Conservation (phyloP, 2,888 invertebrate genomes). For the Nasonovia ribisnigri region DNA sequence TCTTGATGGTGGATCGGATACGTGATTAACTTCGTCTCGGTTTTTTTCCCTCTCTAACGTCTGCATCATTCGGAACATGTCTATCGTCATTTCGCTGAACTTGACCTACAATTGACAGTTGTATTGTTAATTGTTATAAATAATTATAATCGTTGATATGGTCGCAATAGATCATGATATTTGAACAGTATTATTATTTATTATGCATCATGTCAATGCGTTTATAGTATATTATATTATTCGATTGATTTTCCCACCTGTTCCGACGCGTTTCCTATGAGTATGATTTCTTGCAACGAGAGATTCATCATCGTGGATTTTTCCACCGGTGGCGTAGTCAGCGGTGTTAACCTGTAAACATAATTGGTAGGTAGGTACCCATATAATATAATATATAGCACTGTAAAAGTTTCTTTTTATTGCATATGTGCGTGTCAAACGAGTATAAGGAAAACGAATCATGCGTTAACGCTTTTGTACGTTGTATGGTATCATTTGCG, state of each 20-base stretch:
- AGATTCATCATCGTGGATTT: constrained; percentile 88
- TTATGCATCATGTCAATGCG: no score
- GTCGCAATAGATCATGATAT: not conserved
- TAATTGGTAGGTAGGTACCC: not conserved
- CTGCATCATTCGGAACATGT: constrained; percentile 98
- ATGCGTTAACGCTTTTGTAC: constrained; percentile 53
- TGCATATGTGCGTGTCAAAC: constrained; percentile 41
- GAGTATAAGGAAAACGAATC: constrained; percentile 52
- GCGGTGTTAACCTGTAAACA: constrained; percentile 79
- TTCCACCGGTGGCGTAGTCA: constrained; percentile 89
- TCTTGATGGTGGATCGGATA: constrained; percentile 80
- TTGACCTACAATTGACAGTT: constrained; percentile 76
- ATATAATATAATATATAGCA: not conserved
- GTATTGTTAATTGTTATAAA: not conserved
- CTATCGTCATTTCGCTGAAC: constrained; percentile 96
- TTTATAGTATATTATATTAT: not conserved
- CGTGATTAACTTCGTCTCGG: constrained; percentile 84
- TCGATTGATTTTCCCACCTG: constrained; percentile 73
- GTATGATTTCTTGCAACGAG: constrained; percentile 91
- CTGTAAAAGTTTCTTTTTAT: constrained; percentile 20
- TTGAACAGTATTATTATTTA: not conserved
- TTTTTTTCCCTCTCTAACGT: constrained; percentile 85
- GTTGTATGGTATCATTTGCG: constrained; percentile 57
- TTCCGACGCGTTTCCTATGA: constrained; percentile 92
- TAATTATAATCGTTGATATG: not conserved